Percentiles rank a stretch among this genome's conserved stretches.
phyloP scores from a whole-genome alignment of 2,113 vertebrate species.

The Circaetus gallicus region DNA sequence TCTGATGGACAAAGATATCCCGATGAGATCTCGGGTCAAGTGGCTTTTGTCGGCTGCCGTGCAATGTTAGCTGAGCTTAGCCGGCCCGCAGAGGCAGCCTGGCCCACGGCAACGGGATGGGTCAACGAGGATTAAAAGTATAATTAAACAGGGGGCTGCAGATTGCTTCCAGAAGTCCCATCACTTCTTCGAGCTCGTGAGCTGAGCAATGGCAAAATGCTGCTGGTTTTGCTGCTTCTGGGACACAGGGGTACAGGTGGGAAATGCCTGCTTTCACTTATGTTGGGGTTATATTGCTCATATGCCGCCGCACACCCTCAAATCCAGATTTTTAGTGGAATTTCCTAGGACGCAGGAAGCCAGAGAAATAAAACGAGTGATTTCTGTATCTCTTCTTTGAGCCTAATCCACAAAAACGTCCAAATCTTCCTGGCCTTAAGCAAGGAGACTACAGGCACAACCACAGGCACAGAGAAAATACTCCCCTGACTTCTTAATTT shows the following conservation, averaged over 20 bases:
- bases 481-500: conserved; percentile 23
- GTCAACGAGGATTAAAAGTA: not conserved
- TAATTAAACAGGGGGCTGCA: not conserved
- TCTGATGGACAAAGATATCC: conserved; percentile 10
- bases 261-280: not conserved
- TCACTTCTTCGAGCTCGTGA: not conserved
- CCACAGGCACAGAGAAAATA: not conserved
- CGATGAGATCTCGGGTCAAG: not conserved
- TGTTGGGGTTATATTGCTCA: not conserved
- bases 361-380: not conserved
- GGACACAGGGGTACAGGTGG: not conserved
- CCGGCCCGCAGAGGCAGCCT: not conserved
- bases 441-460: not conserved
- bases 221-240: not conserved
- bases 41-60: conserved; percentile 8
- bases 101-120: not conserved
- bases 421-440: not conserved
- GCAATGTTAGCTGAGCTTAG: not conserved
- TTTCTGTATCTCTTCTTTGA: not conserved
- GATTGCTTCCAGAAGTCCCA: conserved; percentile 43
- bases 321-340: not conserved
- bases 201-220: not conserved
- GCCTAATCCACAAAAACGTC: not conserved
- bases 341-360: not conserved
- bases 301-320: not conserved